Base-by-base conservation (phyloP, 2,888 invertebrate genomes). In the Tiliacea citrago region DNA sequence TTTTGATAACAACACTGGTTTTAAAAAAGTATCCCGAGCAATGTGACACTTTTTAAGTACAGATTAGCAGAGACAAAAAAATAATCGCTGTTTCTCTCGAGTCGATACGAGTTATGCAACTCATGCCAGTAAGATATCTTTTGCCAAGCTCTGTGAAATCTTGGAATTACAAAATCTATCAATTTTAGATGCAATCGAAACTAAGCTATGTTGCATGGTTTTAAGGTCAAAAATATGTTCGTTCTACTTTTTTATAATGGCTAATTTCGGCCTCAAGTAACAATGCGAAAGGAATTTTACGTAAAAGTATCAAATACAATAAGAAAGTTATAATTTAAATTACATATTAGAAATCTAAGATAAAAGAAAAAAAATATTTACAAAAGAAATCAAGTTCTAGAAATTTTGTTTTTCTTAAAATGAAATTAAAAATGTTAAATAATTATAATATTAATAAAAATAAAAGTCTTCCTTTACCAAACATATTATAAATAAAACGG, bases 241-340 rank as follows among this genome's bases (percentile, higher is more conserved):
- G 39, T 39, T 39, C 39, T 75, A 62, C 18, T 47, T 39, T 65
- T 53, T 58, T n/a, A 18, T 6, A n/a, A 42, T 0, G 29, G 69
- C 39, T 55, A 29, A 68, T 39, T 21, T 49, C 53, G 62, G 60
- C 47, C 13, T 21, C 29, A 16, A 51, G 1, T 1, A 53, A 29
- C 6, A 61, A 77, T 47, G 21, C 51, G 42, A 24, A 62, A 49
- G 35, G 69, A 68, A 61, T 61, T 29, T 61, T 51, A 67, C 45
- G 58, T 68, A 60, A 61, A 68, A 61, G 61, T 78, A 69, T 55
- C 53, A 68, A 77, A n/a, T 75, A 24, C 16, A 0, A 5, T 39
- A 49, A 21, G 16, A 18, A 35, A 60, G 21, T 71, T 51, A 29
- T 45, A 8, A 35, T 53, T n/a, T 29, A 24, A 45, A 45, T 39